Conservation (phyloP, 92 coral and sea anemone species). For the Heteractis magnifica region DNA sequence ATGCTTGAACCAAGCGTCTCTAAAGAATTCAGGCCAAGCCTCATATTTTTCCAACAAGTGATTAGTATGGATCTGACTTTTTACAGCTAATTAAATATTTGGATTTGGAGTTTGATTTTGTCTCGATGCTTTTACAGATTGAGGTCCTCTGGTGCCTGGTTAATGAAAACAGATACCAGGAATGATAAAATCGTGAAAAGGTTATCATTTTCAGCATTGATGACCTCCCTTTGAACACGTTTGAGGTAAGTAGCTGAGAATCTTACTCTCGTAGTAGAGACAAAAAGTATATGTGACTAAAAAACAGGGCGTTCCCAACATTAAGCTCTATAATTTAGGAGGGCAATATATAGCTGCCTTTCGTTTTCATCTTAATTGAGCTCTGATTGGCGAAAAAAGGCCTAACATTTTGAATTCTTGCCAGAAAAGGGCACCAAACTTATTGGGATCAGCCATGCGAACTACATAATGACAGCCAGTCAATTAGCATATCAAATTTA, state of each 20-base stretch:
- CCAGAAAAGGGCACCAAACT: slow-evolving; percentile 22
- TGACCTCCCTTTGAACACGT: background rate
- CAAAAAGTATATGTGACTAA: background rate
- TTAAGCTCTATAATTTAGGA: background rate
- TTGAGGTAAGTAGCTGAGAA: background rate
- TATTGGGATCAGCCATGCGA: slow-evolving; percentile 24
- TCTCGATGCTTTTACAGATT: background rate
- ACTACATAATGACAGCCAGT: slow-evolving; percentile 10
- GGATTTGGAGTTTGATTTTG: background rate
- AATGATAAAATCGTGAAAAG: slow-evolving; percentile 3
- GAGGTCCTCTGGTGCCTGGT: background rate
- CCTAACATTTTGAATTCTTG: background rate
- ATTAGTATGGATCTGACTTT: background rate
- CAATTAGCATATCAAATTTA: slow-evolving; percentile 12
- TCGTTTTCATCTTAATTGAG: background rate
- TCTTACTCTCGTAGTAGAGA: too few relatives aligned
- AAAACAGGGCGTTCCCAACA: slow-evolving; percentile 16
- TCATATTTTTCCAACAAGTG: background rate
- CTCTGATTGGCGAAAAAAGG: background rate
- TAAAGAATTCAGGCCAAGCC: background rate
- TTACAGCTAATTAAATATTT: background rate
- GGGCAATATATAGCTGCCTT: background rate
- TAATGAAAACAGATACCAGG: background rate
- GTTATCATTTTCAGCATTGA: background rate
- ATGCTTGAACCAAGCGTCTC: background rate